Evolutionary conservation across 1,140 invertebrate genomes (phyloP), one percentile per base, ranked within the genome.

Genomic region (Zaprionus camerounensis): DNA sequence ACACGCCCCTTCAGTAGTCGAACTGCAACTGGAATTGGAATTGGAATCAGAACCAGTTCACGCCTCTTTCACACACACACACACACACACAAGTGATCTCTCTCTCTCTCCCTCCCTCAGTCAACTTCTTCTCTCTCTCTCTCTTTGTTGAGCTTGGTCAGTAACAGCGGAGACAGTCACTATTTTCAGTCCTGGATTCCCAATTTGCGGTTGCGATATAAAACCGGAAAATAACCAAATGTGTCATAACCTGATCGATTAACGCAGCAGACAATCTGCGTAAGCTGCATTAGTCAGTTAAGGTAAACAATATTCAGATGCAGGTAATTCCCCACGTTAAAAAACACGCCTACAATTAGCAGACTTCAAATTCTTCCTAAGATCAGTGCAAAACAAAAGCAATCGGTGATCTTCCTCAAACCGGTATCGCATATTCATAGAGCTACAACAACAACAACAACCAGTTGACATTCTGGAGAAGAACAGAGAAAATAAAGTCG

Each of bases 141-240:
- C 38, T 34, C 12, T 3, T 20, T 53, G 13, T 64, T 64, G 31
- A 24, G 46, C 13, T 7, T 64, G 62, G 62, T 64, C 62, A 64
- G 62, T 64, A 31, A 63, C 61, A 11, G 15, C 26, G 11, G 15
- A 15, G 41, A 38, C 13, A 44, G 22, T 17, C 34, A 44, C 34
- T 24, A 51, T 24, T 22, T 51, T 61, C 46, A 59, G 34, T 51
- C 24, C 46, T 24, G 46, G 11, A 51, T 51, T 13, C 57, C 13
- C 57, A 58, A 15, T 22, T 22, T 38, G 34, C 20, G 31, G 31
- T 58, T 58, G 34, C 26, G 0, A 49, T n/a, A 51, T 20, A 31
- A 55, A 55, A 53, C 62, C 49, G 62, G 49, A 65, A 53, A 65
- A 65, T 55, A n/a, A 55, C 46, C 22, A 38, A 55, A 65, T 65